Conservation (phyloP, 1,140 invertebrate species). For the Solenopsis fugax region DNA sequence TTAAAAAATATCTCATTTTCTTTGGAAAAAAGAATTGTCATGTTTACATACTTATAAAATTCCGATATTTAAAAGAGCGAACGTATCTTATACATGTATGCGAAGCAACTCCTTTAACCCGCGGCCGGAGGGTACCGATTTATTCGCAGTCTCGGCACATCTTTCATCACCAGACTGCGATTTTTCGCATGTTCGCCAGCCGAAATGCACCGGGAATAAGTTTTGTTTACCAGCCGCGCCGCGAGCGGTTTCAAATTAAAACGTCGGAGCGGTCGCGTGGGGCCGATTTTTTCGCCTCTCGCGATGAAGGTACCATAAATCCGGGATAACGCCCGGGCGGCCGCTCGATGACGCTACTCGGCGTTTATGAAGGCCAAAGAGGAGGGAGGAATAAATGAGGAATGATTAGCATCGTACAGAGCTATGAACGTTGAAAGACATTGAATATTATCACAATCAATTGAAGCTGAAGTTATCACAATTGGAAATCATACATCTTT, state of each 20-base stretch:
- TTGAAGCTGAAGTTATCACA: background rate
- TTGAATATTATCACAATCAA: background rate
- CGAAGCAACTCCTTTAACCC: constrained; percentile 45
- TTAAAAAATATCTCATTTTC: background rate
- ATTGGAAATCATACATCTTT: background rate
- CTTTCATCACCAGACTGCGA: constrained; percentile 60
- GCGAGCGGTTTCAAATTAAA: constrained; percentile 61
- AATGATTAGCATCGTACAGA: background rate
- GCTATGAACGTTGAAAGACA: background rate
- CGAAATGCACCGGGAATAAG: constrained; percentile 48
- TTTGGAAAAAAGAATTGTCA: background rate
- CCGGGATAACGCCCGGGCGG: background rate
- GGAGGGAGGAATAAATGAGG: background rate
- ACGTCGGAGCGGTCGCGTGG: constrained; percentile 17
- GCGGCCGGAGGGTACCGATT: constrained; percentile 62
- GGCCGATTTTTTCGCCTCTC: constrained; percentile 42
- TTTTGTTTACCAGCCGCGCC: constrained; percentile 59
- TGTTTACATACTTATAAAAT: background rate
- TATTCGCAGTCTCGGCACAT: constrained; percentile 66
- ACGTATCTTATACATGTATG: constrained; percentile 47
- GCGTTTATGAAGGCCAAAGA: background rate
- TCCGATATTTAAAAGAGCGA: constrained; percentile 65
- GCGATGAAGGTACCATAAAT: constrained; percentile 32
- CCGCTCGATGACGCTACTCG: background rate
- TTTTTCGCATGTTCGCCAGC: constrained; percentile 55